Evolutionary conservation across 2,888 invertebrate genomes (phyloP), one percentile per base, ranked within the genome.

Genomic region (Metalampra italica): DNA sequence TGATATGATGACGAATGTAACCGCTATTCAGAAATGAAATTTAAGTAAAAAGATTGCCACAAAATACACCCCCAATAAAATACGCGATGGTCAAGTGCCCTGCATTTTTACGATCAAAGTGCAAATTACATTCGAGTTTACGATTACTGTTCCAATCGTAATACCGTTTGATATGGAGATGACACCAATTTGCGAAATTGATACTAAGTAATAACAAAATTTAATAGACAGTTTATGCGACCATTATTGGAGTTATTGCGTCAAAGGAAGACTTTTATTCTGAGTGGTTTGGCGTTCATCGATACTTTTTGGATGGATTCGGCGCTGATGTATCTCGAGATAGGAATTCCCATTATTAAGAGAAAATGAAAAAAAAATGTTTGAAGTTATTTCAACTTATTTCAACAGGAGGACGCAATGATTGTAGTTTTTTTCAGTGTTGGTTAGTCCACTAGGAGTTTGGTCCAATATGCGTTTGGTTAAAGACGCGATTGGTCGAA

Each of bases 141-240:
- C 43, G 53, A 50, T 55, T 57, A 55, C 60, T 60, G 65, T 59
- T 52, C 57, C 53, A 51, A 59, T 47, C 29, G 38, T 59, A 63
- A 59, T 54, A 62, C 55, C 55, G 56, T 52, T 60, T 55, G 59
- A 22, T 22, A 56, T 53, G 55, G 56, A 57, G 54, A 66, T 60
- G 58, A 63, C 59, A 61, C 61, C 65, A 64, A 64, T 71, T 69
- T 65, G 49, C 53, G 47, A 54, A 61, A 64, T 63, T 61, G 66
- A 57, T 54, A 56, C 54, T 56, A 59, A 59, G 64, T 45, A 38
- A 37, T 62, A 59, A 57, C 58, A 46, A 60, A 63, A 58, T 64
- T 63, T 53, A 40, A 45, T 9, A 9, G 43, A 47, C 32, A 34
- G 34, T 34, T 43, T 41, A 42, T 30, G n/a, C 30, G 29, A 42